Base-by-base conservation (phyloP, 2,888 invertebrate genomes). In the Ernsta delagoae region DNA sequence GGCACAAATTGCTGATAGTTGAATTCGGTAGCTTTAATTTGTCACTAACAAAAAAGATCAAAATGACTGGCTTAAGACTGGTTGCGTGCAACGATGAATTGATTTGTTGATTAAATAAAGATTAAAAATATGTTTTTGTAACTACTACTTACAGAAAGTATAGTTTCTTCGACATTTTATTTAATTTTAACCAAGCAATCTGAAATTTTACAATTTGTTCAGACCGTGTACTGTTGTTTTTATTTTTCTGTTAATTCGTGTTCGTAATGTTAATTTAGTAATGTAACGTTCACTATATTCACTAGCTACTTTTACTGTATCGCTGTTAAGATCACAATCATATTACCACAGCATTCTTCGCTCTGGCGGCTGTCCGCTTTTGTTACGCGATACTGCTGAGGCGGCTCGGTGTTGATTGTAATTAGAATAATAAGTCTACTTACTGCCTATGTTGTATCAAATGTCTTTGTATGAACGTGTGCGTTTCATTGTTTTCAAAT, bases 321-420 rank as follows among this genome's bases (percentile, higher is more conserved):
- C 39, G 11, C 50, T 6, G 11, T 31, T 24, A 31, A n/a, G 11
- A 41, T 11, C 39, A 39, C 5, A 53, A 41, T 62, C 8, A 24
- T 53, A 34, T 59, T 59, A 65, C 50, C 48, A 24, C 59, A 41
- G 31, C 39, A 41, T 53, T 56, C 59, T 41, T 41, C 11, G 34
- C n/a, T 31, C 36, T 0, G n/a, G 11, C 36, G 54, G 24, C 54
- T 31, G 24, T 50, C 24, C 12, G 48, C 59, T 53, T 60, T 66
- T 66, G 66, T 66, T 59, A 65, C 66, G 41, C 34, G 72, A 76
- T 76, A 77, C 76, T 70, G 80, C 82, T 77, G 79, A 81, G 70
- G 77, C 73, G 73, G 45, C 71, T 74, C 84, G 85, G 85, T 75
- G 45, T 65, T 75, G 70, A 79, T 82, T 85, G 86, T 78, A 80